Evolutionary conservation across 1,140 invertebrate genomes (phyloP).

Genomic region (Episyrphus balteatus): DNA sequence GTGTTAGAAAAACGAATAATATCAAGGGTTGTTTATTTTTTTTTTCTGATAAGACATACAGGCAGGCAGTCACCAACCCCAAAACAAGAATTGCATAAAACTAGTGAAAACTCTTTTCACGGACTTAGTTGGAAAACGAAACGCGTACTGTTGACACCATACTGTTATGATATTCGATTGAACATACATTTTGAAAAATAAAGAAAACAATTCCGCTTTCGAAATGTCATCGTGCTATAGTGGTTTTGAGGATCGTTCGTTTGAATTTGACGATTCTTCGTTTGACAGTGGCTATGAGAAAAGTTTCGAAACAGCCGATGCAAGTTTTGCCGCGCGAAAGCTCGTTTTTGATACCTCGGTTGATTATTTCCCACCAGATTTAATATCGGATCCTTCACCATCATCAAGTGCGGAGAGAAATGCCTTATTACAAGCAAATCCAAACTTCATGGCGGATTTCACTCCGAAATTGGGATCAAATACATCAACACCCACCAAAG

Average conservation of each 20-base stretch:
- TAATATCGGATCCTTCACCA: neutral
- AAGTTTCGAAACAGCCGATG: slow-evolving; percentile 39
- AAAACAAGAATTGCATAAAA: slow-evolving; percentile 19
- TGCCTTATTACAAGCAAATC: neutral
- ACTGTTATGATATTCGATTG: neutral
- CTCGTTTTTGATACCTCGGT: slow-evolving; percentile 14
- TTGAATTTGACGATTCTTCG: slow-evolving; percentile 55
- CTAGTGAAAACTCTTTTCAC: slow-evolving; percentile 20
- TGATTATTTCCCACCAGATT: slow-evolving; percentile 4
- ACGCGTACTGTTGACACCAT: slow-evolving; percentile 22
- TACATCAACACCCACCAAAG: slow-evolving; percentile 31
- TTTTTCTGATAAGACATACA: too few species aligned
- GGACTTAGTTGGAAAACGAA: slow-evolving; percentile 34
- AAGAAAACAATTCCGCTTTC: slow-evolving; percentile 1
- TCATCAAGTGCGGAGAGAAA: slow-evolving; percentile 11
- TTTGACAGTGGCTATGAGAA: slow-evolving; percentile 58
- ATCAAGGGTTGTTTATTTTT: too few species aligned
- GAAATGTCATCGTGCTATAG: slow-evolving; percentile 34
- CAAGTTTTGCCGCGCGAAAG: slow-evolving; percentile 19
- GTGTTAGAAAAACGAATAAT: too few species aligned
- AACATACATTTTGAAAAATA: neutral
- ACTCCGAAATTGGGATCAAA: slow-evolving; percentile 14
- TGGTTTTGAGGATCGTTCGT: slow-evolving; percentile 30
- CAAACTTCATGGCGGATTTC: slow-evolving; percentile 7
- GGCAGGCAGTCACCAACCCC: too few species aligned